Percentiles rank a stretch among this genome's conserved stretches.
Conservation (phyloP, 64 coral and sea anemone species). For the Catalaphyllia jardinei region DNA sequence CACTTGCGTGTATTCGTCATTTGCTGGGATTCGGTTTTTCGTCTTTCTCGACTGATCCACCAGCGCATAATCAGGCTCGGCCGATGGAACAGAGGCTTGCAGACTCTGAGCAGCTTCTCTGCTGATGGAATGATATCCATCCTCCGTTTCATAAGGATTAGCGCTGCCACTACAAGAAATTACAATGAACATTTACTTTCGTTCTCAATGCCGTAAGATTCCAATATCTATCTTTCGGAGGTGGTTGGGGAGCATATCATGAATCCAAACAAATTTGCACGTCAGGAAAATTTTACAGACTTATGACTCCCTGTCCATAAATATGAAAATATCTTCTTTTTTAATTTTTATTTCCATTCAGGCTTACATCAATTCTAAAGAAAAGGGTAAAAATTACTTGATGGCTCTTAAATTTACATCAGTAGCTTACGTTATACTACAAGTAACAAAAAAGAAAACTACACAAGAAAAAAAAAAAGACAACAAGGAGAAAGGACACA, state of each 20-base stretch:
- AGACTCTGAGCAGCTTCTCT: not conserved
- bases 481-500: no score
- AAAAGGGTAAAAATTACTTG: no score
- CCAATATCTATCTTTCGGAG: not conserved
- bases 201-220: not conserved
- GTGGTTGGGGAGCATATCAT: not conserved
- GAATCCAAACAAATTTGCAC: no score
- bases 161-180: not conserved
- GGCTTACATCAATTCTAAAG: no score
- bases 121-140: conserved; percentile 2
- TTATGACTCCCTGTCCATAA: no score
- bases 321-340: no score
- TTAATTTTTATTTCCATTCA: no score
- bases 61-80: not conserved
- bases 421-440: no score
- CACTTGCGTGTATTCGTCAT: conserved; percentile 14
- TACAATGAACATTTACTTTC: not conserved
- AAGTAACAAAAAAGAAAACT: no score
- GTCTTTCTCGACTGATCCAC: not conserved
- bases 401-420: no score
- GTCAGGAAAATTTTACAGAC: no score
- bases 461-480: no score
- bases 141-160: not conserved
- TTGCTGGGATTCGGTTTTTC: not conserved
- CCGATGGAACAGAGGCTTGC: not conserved